Conservation (phyloP, 2,113 vertebrate genomes). For the Perca fluviatilis region DNA sequence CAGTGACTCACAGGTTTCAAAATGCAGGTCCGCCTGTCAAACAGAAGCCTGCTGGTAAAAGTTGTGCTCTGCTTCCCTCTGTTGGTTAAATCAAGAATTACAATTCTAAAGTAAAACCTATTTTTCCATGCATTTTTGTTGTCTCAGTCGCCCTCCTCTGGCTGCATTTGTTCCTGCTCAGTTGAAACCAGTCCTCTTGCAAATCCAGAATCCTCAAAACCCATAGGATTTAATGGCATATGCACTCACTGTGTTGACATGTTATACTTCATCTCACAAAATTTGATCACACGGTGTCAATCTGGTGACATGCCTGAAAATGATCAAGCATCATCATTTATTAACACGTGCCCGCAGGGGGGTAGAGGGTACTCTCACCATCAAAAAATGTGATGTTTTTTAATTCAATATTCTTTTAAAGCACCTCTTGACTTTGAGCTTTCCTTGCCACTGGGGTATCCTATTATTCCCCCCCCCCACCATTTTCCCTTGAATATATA, state of each 20-base stretch:
- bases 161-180: conserved; percentile 22
- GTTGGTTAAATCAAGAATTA: conserved; percentile 29
- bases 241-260: not conserved
- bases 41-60: conserved; percentile 3
- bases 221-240: not conserved
- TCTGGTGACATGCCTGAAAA: conserved; percentile 23
- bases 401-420: conserved; percentile 61
- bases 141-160: conserved; percentile 71
- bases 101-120: not conserved
- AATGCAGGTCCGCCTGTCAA: not conserved
- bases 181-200: not conserved
- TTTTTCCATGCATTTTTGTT: not conserved
- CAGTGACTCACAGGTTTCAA: not conserved
- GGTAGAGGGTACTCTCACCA: not conserved
- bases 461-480: conserved; percentile 53
- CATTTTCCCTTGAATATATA: conserved; percentile 74
- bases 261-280: not conserved
- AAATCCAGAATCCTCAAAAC: not conserved
- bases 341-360: conserved; percentile 22
- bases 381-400: conserved; percentile 32
- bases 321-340: conserved; percentile 47
- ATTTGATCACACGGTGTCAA: not conserved
- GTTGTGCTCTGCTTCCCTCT: conserved; percentile 70
- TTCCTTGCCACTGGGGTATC: conserved; percentile 71
- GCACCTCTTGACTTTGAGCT: conserved; percentile 74